Base-by-base conservation (phyloP, 2,797 vertebrate species). In the Rachycentron canadum region DNA sequence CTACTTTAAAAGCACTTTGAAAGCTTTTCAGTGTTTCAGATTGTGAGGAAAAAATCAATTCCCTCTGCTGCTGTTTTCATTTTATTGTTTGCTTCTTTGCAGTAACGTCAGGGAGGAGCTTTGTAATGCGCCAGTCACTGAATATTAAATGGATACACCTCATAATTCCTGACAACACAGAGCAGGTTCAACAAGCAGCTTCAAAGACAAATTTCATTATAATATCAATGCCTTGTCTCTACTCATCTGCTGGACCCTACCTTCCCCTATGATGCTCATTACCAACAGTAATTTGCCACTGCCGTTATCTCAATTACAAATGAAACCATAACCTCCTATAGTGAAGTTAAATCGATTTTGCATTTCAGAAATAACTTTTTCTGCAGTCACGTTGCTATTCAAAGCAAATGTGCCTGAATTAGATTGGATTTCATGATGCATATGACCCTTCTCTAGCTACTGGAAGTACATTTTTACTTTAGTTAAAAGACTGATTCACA, bases 241-340 rank as follows among this genome's bases (percentile, higher is more conserved):
- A 1, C 53, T 86, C 57, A 76, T 81, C 60, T 30, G 6, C 47
- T 47, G 73, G 59, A 72, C 73, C 62, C 36, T 49, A 56, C 52
- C 26, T 34, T 41, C 36, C 25, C 55, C n/a, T 63, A 26, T 40
- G 69, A 76, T 43, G 60, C 66, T 16, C 69, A 65, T 78, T 82
- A 83, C 78, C 38, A 1, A 61, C 78, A 75, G 67, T 72, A 53
- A 81, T 84, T 73, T 78, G 47, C 47, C 41, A 9, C 52, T 21
- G 63, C 65, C 49, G 47, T 87, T 85, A 77, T 74, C 59, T 58
- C 76, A 69, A 45, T 86, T 65, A 87, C 53, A 84, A 73, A 84
- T 52, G 8, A 79, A 80, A 78, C 43, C 38, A 6, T 75, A 55
- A 70, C 76, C 72, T 74, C 58, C 69, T 50, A 41, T 58, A 38